Evolutionary conservation across 2,888 invertebrate species (phyloP), one percentile per base, ranked within the genome.

Genomic region (Coleophora flavipennella): DNA sequence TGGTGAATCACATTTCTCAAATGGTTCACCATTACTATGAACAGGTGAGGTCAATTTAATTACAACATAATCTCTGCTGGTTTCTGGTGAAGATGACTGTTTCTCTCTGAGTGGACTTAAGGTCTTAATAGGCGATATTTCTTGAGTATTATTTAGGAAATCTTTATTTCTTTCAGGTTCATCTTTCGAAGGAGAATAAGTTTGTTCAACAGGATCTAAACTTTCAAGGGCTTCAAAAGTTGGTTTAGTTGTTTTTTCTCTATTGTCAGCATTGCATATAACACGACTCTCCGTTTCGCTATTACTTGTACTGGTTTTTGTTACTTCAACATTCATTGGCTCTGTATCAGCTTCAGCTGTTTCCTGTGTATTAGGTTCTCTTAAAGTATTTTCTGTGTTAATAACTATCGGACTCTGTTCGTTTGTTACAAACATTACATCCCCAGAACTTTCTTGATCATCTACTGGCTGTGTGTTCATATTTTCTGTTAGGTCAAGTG

Each of bases 111-210:
- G 59, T 1, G 84, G 81, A 41, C 80, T 80, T 55, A 75, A 57
- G 2, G 59, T 65, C 62, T 83, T 84, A 42, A 89, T 89, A 0
- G 89, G 89, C 1, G 89, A 89, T 62, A 90, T 88, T 59, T 89
- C 86, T 12, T 83, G 49, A 8, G 89, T 89, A 45, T 81, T 80
- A 51, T 86, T 83, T 11, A 89, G 57, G 42, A 90, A 85, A 57
- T 88, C 88, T 53, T 75, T 65, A 41, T 85, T 78, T 48, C 81
- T 72, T 45, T 76, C 67, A 26, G 57, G 62, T 25, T 72, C 69
- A 31, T 74, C 70, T 55, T 71, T 70, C 11, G 63, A 67, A 0
- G 85, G 83, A 1, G 85, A 85, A 9, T 70, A 77, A n/a, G 64
- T 51, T 29, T 11, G n/a, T 8, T 29, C 29, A 29, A 29, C 11